Evolutionary conservation across 2,113 vertebrate species (phyloP).

Genomic region (Toxostoma redivivum): DNA sequence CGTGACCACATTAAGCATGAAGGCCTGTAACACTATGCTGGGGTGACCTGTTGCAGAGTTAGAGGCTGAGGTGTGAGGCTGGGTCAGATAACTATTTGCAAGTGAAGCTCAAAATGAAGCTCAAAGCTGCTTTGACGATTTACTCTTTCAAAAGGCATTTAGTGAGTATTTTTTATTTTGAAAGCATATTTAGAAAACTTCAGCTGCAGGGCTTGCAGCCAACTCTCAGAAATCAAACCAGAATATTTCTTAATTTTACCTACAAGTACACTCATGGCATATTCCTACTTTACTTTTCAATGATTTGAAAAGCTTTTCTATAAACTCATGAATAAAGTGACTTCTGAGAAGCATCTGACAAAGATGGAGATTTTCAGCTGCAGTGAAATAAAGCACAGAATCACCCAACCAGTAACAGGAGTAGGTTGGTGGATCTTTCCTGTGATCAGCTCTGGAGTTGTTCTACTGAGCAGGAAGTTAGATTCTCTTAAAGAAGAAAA

Average conservation of each 20-base stretch:
- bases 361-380: not conserved
- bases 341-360: not conserved
- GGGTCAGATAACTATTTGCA: not conserved
- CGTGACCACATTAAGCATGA: not conserved
- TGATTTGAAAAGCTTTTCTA: not conserved
- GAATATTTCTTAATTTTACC: not conserved
- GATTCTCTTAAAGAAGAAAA: not conserved
- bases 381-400: not conserved
- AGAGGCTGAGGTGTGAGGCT: not conserved
- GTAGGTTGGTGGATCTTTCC: not conserved
- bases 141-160: not conserved
- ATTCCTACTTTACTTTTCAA: not conserved
- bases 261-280: not conserved
- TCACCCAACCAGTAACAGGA: not conserved
- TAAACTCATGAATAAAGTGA: not conserved
- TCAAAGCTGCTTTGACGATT: not conserved
- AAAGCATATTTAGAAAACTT: not conserved
- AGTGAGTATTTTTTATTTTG: not conserved
- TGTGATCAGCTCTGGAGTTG: not conserved
- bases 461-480: not conserved
- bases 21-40: not conserved
- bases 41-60: not conserved
- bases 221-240: not conserved
- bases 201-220: not conserved
- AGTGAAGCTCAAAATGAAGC: not conserved